Evolutionary conservation across 2,797 vertebrate genomes (phyloP), one percentile per base, ranked within the genome.

Genomic region (Enteromius argenteus): DNA sequence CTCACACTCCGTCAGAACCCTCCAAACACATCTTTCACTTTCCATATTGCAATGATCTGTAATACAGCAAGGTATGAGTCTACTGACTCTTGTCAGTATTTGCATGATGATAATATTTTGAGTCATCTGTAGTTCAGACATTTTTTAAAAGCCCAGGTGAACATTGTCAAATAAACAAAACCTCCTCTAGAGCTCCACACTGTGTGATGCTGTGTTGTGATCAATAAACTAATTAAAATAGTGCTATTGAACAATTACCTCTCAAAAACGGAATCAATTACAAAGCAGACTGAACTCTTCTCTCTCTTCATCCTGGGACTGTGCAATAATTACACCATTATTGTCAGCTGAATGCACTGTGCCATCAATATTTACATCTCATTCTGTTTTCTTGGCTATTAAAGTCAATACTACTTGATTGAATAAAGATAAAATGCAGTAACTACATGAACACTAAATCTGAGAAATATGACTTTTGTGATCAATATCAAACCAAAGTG

Each of bases 301-400:
- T 82, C 66, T 42, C 37, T 78, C 77, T 67, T 32, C 32, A 37
- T 58, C 46, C 37, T 46, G 73, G 49, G 62, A 10, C 49, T 74
- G 67, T 51, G 85, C 80, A 87, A 79, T 88, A 87, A 78, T 78
- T 64, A 81, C 58, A 53, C 21, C 21, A 39, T 14, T 27, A 27
- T 13, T 49, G 68, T 53, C 35, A 11, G 23, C 67, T 58, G 32
- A 80, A 83, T 69, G 64, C 79, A 80, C 46, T 35, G 14, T 27
- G 32, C 51, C 46, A 77, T 81, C 80, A 68, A 80, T 78, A 75
- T 60, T 27, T 49, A 80, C 64, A 19, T 44, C 23, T 66, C 46
- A n/a, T 80, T 30, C 30, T 32, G 46, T 60, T 39, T 58, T 60
- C 23, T 37, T 32, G 19, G 27, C 7, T 62, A 27, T 32, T 46